phyloP scores from a whole-genome alignment of 2,888 invertebrate species.

The Pammene fasciana region DNA sequence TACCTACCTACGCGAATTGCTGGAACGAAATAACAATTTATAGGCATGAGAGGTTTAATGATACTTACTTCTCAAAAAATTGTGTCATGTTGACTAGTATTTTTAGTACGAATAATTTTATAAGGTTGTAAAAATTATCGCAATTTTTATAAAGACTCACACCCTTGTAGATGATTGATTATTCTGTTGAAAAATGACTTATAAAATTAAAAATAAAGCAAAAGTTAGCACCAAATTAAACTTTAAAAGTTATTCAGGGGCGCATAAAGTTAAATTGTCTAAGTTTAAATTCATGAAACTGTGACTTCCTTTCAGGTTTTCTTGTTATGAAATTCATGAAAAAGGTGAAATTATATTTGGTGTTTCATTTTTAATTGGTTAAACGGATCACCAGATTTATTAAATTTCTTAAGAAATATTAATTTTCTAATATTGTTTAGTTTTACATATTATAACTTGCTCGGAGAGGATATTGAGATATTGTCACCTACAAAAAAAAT shows the following conservation, averaged over 20 bases:
- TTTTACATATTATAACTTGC: too few species aligned
- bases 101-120: too few species aligned
- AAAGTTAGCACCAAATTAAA: constrained; percentile 53
- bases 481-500: too few species aligned
- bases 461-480: too few species aligned
- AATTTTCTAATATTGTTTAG: too few species aligned
- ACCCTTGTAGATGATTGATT: neutral
- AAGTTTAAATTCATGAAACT: constrained; percentile 67
- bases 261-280: constrained; percentile 76
- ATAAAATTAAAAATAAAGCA: constrained; percentile 41
- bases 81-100: too few species aligned
- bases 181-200: neutral
- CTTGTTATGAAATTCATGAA: constrained; percentile 57
- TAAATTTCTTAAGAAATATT: too few species aligned
- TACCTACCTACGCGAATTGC: too few species aligned
- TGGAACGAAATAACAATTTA: too few species aligned
- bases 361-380: constrained; percentile 32
- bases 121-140: too few species aligned
- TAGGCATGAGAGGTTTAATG: too few species aligned
- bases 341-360: constrained; percentile 53
- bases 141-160: neutral
- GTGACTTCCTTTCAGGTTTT: constrained; percentile 51
- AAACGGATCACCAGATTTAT: neutral
- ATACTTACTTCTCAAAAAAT: too few species aligned
- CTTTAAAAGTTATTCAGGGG: constrained; percentile 58